phyloP scores from a whole-genome alignment of 2,888 invertebrate species.

The Hemicrepidius hirtus region DNA sequence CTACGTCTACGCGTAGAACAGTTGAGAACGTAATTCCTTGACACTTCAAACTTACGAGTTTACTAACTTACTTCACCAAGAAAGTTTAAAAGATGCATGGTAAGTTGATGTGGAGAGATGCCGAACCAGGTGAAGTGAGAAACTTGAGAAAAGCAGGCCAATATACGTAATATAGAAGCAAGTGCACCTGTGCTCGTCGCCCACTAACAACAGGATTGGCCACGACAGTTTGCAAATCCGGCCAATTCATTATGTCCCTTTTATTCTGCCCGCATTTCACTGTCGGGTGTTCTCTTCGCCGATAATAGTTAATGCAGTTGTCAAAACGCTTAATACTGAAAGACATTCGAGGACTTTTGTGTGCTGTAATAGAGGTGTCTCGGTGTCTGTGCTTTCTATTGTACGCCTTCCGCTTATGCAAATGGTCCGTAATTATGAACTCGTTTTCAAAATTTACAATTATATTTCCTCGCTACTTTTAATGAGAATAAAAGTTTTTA shows the following conservation, averaged over 20 bases:
- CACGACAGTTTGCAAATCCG: constrained; percentile 56
- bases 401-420: constrained; percentile 15
- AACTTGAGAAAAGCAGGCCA: constrained; percentile 5
- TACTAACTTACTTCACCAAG: too few species aligned
- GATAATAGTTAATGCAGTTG: constrained; percentile 50
- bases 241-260: constrained; percentile 55
- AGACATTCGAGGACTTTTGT: constrained; percentile 34
- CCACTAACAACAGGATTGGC: constrained; percentile 49
- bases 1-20: too few species aligned
- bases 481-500: constrained; percentile 33
- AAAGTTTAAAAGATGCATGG: too few species aligned
- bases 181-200: constrained; percentile 41
- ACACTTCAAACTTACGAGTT: too few species aligned
- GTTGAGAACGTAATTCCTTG: too few species aligned
- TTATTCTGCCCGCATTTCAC: constrained; percentile 31
- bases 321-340: constrained; percentile 40
- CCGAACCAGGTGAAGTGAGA: constrained; percentile 10
- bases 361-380: constrained; percentile 27
- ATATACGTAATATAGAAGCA: constrained; percentile 5
- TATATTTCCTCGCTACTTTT: constrained; percentile 19
- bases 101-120: not conserved
- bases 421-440: constrained; percentile 27
- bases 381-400: constrained; percentile 22
- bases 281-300: constrained; percentile 34
- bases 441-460: constrained; percentile 34